Evolutionary conservation across 1,140 invertebrate genomes (phyloP).

Genomic region (Drosophila repletoides): DNA sequence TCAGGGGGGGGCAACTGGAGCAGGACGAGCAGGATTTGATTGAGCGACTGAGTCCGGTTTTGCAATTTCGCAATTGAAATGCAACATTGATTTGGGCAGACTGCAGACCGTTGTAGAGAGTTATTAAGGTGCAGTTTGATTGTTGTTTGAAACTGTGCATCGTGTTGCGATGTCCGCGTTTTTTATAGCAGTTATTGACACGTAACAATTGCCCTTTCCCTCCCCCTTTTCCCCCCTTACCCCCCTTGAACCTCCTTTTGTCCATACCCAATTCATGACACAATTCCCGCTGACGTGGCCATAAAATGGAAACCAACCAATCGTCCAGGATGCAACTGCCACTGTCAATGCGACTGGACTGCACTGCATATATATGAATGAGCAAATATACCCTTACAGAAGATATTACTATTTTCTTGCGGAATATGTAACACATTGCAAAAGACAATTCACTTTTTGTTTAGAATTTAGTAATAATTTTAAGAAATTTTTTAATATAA

Average conservation of each 20-base stretch:
- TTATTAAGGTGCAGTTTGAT: slow-evolving; percentile 63
- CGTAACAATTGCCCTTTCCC: slow-evolving; percentile 67
- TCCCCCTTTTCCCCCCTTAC: not conserved
- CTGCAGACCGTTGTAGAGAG: slow-evolving; percentile 54
- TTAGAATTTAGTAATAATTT: too few relatives aligned
- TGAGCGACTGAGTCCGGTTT: slow-evolving; percentile 34
- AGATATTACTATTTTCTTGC: not conserved
- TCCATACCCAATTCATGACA: slow-evolving; percentile 31
- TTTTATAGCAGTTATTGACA: slow-evolving; percentile 79
- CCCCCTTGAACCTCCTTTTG: not conserved
- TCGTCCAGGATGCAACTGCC: slow-evolving; percentile 12
- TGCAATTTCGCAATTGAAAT: slow-evolving; percentile 73
- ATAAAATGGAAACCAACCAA: slow-evolving; percentile 43
- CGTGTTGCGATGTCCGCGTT: slow-evolving; percentile 37
- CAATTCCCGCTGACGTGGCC: slow-evolving; percentile 49
- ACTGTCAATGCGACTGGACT: not conserved
- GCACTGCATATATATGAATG: not conserved
- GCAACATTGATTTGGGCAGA: slow-evolving; percentile 79
- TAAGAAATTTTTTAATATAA: too few relatives aligned
- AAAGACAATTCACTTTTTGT: not conserved
- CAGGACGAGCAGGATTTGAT: slow-evolving; percentile 15
- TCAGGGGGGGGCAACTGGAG: not conserved
- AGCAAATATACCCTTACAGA: not conserved
- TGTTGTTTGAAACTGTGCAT: slow-evolving; percentile 8
- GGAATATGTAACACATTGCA: not conserved